Conservation (phyloP, 2,113 vertebrate species). For the Trinectes maculatus region DNA sequence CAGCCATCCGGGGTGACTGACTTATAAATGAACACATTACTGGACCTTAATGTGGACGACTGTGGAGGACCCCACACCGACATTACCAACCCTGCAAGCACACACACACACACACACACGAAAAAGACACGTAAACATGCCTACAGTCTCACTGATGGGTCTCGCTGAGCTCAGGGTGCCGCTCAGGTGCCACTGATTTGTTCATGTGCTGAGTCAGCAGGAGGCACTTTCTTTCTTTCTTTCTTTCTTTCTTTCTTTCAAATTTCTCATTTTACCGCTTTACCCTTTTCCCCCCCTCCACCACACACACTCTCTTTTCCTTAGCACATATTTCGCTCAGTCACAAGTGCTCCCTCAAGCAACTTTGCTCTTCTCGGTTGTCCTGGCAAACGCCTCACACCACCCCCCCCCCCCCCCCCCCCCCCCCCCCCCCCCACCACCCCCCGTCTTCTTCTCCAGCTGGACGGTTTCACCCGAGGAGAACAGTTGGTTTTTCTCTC, state of each 20-base stretch:
- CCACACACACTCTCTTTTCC: constrained; percentile 6
- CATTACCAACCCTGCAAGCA: constrained; percentile 62
- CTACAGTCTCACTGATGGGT: constrained; percentile 87
- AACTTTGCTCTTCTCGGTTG: constrained; percentile 30
- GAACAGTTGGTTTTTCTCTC: constrained; percentile 66
- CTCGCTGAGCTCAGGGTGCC: constrained; percentile 89
- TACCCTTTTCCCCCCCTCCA: constrained; percentile 6
- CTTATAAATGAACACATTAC: constrained; percentile 99
- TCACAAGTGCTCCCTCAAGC: constrained; percentile 43
- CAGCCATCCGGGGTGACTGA: constrained; percentile 90
- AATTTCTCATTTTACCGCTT: constrained; percentile 14
- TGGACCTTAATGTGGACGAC: constrained; percentile 96
- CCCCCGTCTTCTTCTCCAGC: constrained; percentile 59
- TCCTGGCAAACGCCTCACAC: constrained; percentile 48
- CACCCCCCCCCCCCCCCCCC: constrained; percentile 20
- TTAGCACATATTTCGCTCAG: constrained; percentile 11
- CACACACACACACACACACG: constrained; percentile 24
- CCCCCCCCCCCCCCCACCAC: constrained; percentile 19
- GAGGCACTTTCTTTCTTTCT: constrained; percentile 78
- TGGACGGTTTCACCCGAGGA: constrained; percentile 68
- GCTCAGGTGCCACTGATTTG: constrained; percentile 99
- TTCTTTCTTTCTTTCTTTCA: constrained; percentile 33
- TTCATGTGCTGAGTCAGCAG: constrained; percentile 99
- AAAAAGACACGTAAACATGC: constrained; percentile 54
- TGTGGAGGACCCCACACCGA: constrained; percentile 85